These are phyloP conservation scores for Tetraodon nigroviridis DNA, from an alignment of 2,113 vertebrate species.

Conservation along the genomic window DNA sequence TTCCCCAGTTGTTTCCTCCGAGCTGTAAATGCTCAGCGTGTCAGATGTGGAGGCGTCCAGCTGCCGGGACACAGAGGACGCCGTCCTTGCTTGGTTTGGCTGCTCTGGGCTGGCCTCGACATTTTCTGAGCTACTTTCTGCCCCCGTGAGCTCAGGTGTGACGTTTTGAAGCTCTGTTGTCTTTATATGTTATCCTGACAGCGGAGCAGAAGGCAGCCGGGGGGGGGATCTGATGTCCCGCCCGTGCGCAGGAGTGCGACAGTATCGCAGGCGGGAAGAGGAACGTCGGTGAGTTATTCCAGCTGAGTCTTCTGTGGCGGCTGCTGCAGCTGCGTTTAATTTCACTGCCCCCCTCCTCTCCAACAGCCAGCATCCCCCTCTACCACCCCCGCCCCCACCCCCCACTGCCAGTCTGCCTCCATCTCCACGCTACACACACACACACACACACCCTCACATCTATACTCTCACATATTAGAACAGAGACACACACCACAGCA, in stretches of 20 bases:
- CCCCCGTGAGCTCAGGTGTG: too few species aligned
- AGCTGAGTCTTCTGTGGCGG: constrained; percentile 65
- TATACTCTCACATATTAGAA: constrained; percentile 35
- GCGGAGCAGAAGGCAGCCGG: not conserved
- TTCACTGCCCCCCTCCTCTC: constrained; percentile 55
- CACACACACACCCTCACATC: constrained; percentile 37
- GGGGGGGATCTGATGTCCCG: constrained; percentile 25
- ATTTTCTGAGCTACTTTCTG: too few species aligned
- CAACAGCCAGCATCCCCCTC: constrained; percentile 25
- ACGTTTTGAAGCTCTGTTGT: too few species aligned
- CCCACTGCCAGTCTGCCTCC: not conserved
- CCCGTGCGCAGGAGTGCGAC: constrained; percentile 35
- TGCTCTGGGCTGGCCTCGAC: too few species aligned
- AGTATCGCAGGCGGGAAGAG: constrained; percentile 54
- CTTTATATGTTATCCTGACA: too few species aligned
- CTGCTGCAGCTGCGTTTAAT: constrained; percentile 70
- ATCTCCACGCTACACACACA: constrained; percentile 7
- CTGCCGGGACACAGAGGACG: too few species aligned
- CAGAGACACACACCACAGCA: constrained; percentile 60
- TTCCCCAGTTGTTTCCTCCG: too few species aligned
- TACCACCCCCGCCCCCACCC: not conserved
- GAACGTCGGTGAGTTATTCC: constrained; percentile 72
- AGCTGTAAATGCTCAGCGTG: too few species aligned
- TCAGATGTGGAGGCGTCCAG: too few species aligned
- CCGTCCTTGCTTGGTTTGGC: too few species aligned